Base-by-base conservation (phyloP, 2,888 invertebrate genomes). In the Scaptodrosophila latifasciaeformis region DNA sequence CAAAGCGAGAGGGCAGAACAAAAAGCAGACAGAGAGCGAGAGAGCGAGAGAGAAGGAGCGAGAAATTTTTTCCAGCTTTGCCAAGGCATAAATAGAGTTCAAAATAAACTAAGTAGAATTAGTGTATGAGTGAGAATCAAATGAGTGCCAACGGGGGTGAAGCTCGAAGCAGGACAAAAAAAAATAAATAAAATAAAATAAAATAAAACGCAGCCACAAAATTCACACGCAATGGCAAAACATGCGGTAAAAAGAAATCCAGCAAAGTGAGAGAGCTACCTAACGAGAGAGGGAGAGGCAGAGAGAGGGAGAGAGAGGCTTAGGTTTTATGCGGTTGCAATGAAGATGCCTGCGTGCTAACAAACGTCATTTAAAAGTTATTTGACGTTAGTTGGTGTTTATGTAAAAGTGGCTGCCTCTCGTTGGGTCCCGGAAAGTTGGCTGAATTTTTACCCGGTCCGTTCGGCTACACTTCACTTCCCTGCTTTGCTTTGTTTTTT, bases 331-430 rank as follows among this genome's bases (percentile, higher is more conserved):
- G n/a, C n/a, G n/a, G 24, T 24, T 24, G 15, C 39, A 15, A 37
- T n/a, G n/a, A n/a, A 24, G 17, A 19, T 21, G 24, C 17, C 65
- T 56, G 45, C 29, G 19, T 48, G 48, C 66, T 67, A 77, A 63
- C 75, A 78, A 74, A 78, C 75, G 79, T 78, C 78, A 78, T 78
- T 74, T 78, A 67, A 78, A 74, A 74, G 79, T 74, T 74, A 75
- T 74, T 77, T 74, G 76, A 61, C 71, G 75, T 71, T 70, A 75
- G 75, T 72, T 78, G 72, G 65, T 78, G 70, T 74, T 72, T 72
- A 72, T 70, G 70, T 70, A 68, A 70, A 70, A 70, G 70, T 72
- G 59, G 77, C 70, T 68, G 42, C 13, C 13, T 24, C 24, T 7
- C 7, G n/a, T n/a, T n/a, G n/a, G n/a, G n/a, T n/a, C n/a, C n/a